Base-by-base conservation (phyloP, 2,113 vertebrate species). In the Rhinopomastus cyanomelas region DNA sequence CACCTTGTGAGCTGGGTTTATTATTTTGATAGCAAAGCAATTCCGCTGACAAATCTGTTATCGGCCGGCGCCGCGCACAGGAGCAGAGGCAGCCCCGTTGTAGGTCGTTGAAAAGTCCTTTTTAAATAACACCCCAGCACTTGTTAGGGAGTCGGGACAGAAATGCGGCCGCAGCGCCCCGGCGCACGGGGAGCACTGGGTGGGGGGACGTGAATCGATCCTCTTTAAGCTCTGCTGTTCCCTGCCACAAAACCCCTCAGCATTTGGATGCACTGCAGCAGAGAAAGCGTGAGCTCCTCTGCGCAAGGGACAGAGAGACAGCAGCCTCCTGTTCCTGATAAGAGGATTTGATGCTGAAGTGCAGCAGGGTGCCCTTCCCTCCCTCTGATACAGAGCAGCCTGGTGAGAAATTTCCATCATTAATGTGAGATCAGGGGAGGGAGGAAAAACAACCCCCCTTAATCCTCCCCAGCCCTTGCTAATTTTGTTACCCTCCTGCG, bases 1-100 rank as follows among this genome's bases (percentile, higher is more conserved):
- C 96, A 96, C 95, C 93, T 96, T 95, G 81, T 32, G 22, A 66
- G 81, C 26, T 82, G 86, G 84, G 46, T 89, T 96, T 95, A 89
- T 75, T 89, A 88, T 86, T 92, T 80, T 94, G 91, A 94, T 87
- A 86, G 89, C 56, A 15, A 94, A 67, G 89, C 88, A 90, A 75
- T 95, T 96, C 72, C 3, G 3, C 92, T 88, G 96, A 89, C 93
- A 82, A 89, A 95, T 78, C 95, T 59, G 14, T 89, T 93, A 88
- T 59, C 32, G 5, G 88, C n/a, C 81, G 34, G 55, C 25, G 2
- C 39, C 74, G 83, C 51, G 21, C 65, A 29, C 62, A 30, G 11
- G 69, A 71, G 79, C 87, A 81, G 46, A 89, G 57, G 89, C n/a
- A 16, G 73, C 83, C 78, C n/a, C 34, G 79, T 55, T 76, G 74